Base-by-base conservation (phyloP, 2,113 vertebrate genomes). In the Ahaetulla prasina region DNA sequence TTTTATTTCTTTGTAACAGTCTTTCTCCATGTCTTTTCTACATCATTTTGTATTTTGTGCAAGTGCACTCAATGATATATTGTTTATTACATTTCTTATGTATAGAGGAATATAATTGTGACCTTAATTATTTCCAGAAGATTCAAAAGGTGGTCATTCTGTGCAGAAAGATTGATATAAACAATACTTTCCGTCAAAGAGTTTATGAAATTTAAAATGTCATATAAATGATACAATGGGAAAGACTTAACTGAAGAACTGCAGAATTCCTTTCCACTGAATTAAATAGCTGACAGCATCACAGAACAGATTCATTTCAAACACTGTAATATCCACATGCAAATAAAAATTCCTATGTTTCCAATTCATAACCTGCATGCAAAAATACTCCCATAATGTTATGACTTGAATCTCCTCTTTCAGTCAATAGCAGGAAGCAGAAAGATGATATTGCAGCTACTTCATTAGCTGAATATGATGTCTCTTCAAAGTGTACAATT, bases 1-100 rank as follows among this genome's bases (percentile, higher is more conserved):
- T 0, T 93, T 89, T 96, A 90, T 91, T 92, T 45, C 91, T 92
- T 90, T 92, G 84, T 86, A 53, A 35, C 45, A 92, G 22, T 89
- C 25, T 0, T 35, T 50, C 85, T 91, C 85, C 84, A 3, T n/a
- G 45, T 85, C 2, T 49, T 84, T 89, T 68, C 49, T 35, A 49
- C 55, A 49, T 84, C 54, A 22, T 27, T n/a, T 90, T 91, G 90
- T 90, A 85, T 49, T 68, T 52, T 20, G 47, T 84, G 27, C 55
- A 54, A 90, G 12, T 89, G 39, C 63, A 7, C 89, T 85, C 35
- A 35, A 10, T 89, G 50, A 80, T 50, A 55, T 91, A 39, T 85
- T 63, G 85, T 85, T 94, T 35, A 92, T 91, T 54, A 55, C 89
- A 91, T 54, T 92, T 91, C 87, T 53, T 88, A 74, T 74, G 87